Evolutionary conservation across 2,113 vertebrate genomes (phyloP), one percentile per base, ranked within the genome.

Genomic region (Emydocephalus ijimae): DNA sequence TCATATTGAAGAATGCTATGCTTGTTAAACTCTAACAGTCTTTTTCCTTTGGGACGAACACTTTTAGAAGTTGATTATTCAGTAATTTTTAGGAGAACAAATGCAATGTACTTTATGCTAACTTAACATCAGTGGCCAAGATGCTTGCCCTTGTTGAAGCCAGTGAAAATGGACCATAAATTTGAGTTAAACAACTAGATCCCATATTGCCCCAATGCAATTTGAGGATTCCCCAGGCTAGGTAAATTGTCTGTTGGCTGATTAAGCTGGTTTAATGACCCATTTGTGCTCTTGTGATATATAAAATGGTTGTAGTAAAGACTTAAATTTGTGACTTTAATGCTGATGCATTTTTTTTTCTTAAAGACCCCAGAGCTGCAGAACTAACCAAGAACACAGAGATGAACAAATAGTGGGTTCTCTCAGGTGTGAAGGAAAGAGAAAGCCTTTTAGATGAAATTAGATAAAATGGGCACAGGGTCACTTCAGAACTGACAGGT

Each of bases 31-130:
- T 93, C 95, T 94, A 94, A 87, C 89, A 87, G 94, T 96, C 91
- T 95, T 92, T n/a, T 91, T 94, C 3, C 0, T 64, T 87, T 94
- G 55, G 54, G 6, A 23, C 92, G 91, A 89, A 93, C 96, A 87
- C 94, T 96, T 95, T 96, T 96, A 95, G 91, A 93, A 96, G 39
- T 69, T 96, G 95, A 95, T 93, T 93, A 89, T 92, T 90, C 89
- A 56, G 81, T 91, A 87, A 94, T 94, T 95, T 95, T 95, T 92
- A 54, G 91, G 69, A 55, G 69, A 45, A 52, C 85, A 50, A 89
- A 69, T 45, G 23, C 10, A 45, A 26, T 23, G 11, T n/a, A 56
- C 69, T 89, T 86, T 85, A 89, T 21, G 23, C 56, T 57, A 87
- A 52, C 59, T 52, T 56, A 87, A 88, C 87, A 74, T 11, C 20